Percentiles rank a stretch among this genome's conserved stretches.
Conservation (phyloP, 30 jellyfish, hydroid and myxozoan species). For the Sanderia malayensis region DNA sequence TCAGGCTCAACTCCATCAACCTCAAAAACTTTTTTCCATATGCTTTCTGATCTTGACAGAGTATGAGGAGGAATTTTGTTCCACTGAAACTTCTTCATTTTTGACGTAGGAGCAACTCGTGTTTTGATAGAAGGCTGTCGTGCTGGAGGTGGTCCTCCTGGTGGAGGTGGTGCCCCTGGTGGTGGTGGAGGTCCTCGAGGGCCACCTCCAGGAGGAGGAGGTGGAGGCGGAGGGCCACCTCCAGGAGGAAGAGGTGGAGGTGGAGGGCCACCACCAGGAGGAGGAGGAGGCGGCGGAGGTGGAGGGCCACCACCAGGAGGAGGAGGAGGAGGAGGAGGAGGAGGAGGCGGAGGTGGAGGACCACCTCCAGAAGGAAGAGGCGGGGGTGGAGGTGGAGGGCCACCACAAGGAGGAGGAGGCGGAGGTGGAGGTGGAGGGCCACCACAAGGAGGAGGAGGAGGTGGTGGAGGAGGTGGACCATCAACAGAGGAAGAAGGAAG, state of each 20-base stretch:
- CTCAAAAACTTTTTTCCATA: constrained; percentile 81
- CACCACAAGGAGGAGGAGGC: constrained; percentile 55
- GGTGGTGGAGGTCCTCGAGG: constrained; percentile 92
- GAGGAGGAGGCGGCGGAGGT: constrained; percentile 66
- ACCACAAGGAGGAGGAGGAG: constrained; percentile 59
- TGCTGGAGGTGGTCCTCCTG: constrained; percentile 63
- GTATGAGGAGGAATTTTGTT: constrained; percentile 84
- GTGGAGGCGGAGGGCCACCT: constrained; percentile 70
- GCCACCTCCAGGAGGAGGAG: constrained; percentile 66
- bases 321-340: constrained; percentile 34
- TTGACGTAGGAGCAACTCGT: constrained; percentile 71
- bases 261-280: constrained; percentile 37
- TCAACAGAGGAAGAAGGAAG: constrained; percentile 9
- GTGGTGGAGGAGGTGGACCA: constrained; percentile 71
- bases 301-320: constrained; percentile 43
- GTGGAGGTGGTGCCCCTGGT: constrained; percentile 62
- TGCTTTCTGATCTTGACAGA: constrained; percentile 71
- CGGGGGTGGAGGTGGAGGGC: constrained; percentile 85
- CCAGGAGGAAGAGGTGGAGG: constrained; percentile 70
- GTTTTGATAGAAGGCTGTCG: constrained; percentile 24
- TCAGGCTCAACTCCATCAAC: constrained; percentile 85
- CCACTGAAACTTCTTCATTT: constrained; percentile 96
- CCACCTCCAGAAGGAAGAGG: constrained; percentile 17
- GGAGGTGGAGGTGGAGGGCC: constrained; percentile 66
- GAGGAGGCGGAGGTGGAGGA: constrained; percentile 67